These are phyloP conservation scores for Arctia plantaginis DNA, from an alignment of 2,888 invertebrate genomes.

Conservation along the genomic window DNA sequence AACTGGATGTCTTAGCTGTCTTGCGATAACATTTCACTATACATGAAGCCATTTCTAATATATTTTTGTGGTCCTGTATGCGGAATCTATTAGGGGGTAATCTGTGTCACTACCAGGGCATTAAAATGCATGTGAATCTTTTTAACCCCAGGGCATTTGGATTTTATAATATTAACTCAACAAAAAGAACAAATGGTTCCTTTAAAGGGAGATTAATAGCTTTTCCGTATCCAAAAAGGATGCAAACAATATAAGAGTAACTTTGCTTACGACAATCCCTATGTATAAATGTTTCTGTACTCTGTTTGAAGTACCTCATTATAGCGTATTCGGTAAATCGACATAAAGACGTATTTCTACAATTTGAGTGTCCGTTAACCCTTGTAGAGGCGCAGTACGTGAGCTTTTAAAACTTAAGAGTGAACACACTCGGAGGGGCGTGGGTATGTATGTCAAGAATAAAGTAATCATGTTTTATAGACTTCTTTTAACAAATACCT, in stretches of 20 bases:
- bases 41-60: too few species aligned
- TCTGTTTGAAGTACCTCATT: slow-evolving; percentile 1
- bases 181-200: not conserved
- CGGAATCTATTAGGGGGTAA: too few species aligned
- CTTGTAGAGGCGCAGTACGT: not conserved
- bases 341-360: slow-evolving; percentile 1
- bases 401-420: not conserved
- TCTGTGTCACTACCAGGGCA: too few species aligned
- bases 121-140: not conserved
- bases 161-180: not conserved
- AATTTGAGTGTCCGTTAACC: not conserved
- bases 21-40: too few species aligned
- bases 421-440: not conserved
- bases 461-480: not conserved
- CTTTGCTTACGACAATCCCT: not conserved
- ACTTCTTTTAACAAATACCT: not conserved
- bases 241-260: not conserved
- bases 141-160: not conserved
- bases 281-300: not conserved
- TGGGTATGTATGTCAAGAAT: not conserved
- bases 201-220: not conserved
- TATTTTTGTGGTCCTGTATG: too few species aligned
- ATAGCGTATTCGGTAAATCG: not conserved
- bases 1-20: too few species aligned
- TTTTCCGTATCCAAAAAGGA: not conserved